Evolutionary conservation across 2,113 vertebrate genomes (phyloP), one percentile per base, ranked within the genome.

Genomic region (Scytalopus superciliaris): DNA sequence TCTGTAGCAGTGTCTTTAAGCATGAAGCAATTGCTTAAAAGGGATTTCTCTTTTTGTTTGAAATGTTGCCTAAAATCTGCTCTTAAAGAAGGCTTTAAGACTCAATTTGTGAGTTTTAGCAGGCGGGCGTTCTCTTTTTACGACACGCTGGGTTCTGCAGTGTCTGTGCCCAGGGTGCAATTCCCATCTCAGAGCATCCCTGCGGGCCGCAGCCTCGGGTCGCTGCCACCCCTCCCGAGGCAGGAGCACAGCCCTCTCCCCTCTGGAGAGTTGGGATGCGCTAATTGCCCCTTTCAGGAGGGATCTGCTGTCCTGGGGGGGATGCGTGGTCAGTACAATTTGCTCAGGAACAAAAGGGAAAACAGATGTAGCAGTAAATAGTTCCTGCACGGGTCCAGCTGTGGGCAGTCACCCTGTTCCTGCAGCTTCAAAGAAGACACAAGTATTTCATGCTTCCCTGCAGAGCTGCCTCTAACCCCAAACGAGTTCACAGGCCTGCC

Each of bases 161-260:
- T 10, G 23, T 31, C 55, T 3, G 14, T 18, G 49, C 24, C 33
- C 37, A 27, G 57, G 44, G 52, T 66, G 35, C 56, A 30, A 1
- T 28, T 40, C 23, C 33, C 14, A 2, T 2, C 39, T 9, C 6
- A 3, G 5, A 53, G 77, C 44, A 35, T 90, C 53, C 35, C 49
- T 2, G 0, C 0, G 5, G 59, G 45, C 67, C 0, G 3, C 56
- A 50, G 52, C 72, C 44, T 50, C 40, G 2, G 23, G 33, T 7
- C 67, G 66, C 66, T 70, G n/a, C 50, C 1, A 2, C 21, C 27
- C 49, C 19, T 42, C 37, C 9, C 0, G 2, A 30, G 75, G 16
- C 6, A 5, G 40, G 31, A 68, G 22, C 2, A 1, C 3, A 14
- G 40, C 19, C 39, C 76, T 60, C 44, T 66, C 17, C 37, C 8